Percentiles rank a stretch among this genome's conserved stretches.
Conservation (phyloP, 2,113 vertebrate species). For the Mormyrus lacerda region DNA sequence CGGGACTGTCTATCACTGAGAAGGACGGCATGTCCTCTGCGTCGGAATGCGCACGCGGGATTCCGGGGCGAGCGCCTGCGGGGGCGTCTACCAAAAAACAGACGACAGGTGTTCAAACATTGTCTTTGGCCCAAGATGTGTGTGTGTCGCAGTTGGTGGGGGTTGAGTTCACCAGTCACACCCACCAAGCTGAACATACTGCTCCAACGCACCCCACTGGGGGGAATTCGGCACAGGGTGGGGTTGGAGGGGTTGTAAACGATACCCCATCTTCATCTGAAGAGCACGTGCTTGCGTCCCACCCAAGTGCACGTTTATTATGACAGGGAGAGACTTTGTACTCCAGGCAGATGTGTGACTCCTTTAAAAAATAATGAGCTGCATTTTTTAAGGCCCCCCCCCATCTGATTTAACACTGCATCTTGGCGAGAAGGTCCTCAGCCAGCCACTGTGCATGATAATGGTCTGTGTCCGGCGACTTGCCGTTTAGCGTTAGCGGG, state of each 20-base stretch:
- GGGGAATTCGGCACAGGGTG: background rate
- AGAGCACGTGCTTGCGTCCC: background rate
- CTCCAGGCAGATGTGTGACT: background rate
- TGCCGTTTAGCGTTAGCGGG: background rate
- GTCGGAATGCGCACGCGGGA: background rate
- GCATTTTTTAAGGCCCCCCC: slow-evolving; percentile 7
- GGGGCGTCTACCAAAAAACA: slow-evolving; percentile 20
- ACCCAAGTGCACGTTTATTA: background rate
- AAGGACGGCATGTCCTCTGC: slow-evolving; percentile 7
- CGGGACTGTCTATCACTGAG: background rate
- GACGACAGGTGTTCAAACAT: slow-evolving; percentile 47
- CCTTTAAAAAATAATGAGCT: background rate
- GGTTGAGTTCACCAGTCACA: slow-evolving; percentile 24
- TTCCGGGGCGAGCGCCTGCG: background rate
- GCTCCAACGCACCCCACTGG: slow-evolving; percentile 12
- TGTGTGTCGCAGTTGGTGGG: slow-evolving; percentile 19
- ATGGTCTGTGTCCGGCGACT: background rate
- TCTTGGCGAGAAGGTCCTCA: slow-evolving; percentile 27
- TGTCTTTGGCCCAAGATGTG: slow-evolving; percentile 39
- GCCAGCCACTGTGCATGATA: slow-evolving; percentile 27
- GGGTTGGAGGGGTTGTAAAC: background rate
- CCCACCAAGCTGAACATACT: slow-evolving; percentile 20
- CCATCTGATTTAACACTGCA: slow-evolving; percentile 39
- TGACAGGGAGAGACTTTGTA: background rate
- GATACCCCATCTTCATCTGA: background rate